phyloP scores from a whole-genome alignment of 2,113 vertebrate species.

The Microtus richardsoni region DNA sequence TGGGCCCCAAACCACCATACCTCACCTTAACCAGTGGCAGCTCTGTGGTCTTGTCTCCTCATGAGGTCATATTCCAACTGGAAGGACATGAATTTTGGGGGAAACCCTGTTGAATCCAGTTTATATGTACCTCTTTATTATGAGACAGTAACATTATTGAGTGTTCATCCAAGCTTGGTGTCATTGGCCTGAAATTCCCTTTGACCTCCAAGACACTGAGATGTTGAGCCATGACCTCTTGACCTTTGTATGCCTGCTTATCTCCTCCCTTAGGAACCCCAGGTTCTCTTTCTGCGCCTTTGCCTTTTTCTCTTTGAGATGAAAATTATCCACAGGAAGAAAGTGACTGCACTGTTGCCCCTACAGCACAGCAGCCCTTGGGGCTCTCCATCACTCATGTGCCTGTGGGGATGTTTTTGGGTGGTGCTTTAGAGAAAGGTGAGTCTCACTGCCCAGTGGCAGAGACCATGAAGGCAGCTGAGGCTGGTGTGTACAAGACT shows the following conservation, averaged over 20 bases:
- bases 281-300: too few species aligned
- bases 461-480: not conserved
- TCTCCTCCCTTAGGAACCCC: not conserved
- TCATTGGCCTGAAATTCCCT: not conserved
- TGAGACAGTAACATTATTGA: not conserved
- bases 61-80: not conserved
- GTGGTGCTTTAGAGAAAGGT: not conserved
- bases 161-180: not conserved
- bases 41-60: not conserved
- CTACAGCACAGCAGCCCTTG: rapidly evolving
- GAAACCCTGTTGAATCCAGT: not conserved
- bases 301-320: not conserved
- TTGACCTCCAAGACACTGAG: not conserved
- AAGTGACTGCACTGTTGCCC: not conserved
- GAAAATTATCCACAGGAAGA: not conserved
- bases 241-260: not conserved
- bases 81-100: not conserved
- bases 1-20: not conserved
- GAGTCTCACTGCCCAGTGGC: not conserved
- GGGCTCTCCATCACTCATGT: too few species aligned
- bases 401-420: rapidly evolving
- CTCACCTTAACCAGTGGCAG: not conserved
- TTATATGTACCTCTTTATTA: not conserved
- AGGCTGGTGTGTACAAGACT: not conserved
- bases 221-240: not conserved